phyloP scores from a whole-genome alignment of 2,797 vertebrate species.

The Amblyopsis hoosieri region DNA sequence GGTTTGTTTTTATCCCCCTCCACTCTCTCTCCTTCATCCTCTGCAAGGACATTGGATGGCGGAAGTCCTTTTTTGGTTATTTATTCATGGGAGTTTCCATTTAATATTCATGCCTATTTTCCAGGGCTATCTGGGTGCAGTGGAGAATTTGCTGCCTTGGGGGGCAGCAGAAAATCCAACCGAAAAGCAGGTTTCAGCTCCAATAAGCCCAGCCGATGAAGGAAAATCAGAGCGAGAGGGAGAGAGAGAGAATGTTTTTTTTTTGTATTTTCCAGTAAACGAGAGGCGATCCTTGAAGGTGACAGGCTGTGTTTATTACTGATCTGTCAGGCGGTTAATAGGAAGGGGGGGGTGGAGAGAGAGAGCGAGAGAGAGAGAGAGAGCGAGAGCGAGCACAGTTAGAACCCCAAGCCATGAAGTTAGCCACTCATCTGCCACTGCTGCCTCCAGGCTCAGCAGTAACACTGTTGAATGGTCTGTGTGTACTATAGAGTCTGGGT shows the following conservation, averaged over 20 bases:
- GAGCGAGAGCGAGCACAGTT: slow-evolving; percentile 52
- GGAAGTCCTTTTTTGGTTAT: slow-evolving; percentile 76
- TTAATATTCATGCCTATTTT: slow-evolving; percentile 84
- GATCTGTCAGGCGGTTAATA: slow-evolving; percentile 85
- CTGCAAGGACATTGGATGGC: slow-evolving; percentile 64
- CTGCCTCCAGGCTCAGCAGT: slow-evolving; percentile 54
- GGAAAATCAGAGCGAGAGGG: slow-evolving; percentile 45
- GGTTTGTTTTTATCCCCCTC: slow-evolving; percentile 47
- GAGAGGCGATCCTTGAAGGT: slow-evolving; percentile 82
- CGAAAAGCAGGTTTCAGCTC: slow-evolving; percentile 80
- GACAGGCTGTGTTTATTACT: slow-evolving; percentile 86
- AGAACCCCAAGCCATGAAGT: slow-evolving; percentile 66
- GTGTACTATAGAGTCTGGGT: too few relatives aligned
- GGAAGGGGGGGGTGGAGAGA: slow-evolving; percentile 65
- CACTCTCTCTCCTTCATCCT: slow-evolving; percentile 53
- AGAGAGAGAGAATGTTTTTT: slow-evolving; percentile 40
- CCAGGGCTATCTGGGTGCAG: slow-evolving; percentile 76
- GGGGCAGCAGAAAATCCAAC: slow-evolving; percentile 54
- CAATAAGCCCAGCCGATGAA: slow-evolving; percentile 76
- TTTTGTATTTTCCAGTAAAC: slow-evolving; percentile 82
- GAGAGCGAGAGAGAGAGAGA: slow-evolving; percentile 56
- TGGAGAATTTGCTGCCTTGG: slow-evolving; percentile 74
- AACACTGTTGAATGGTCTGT: slow-evolving; percentile 37
- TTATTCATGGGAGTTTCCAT: slow-evolving; percentile 82
- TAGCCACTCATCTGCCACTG: slow-evolving; percentile 42